These are phyloP conservation scores for Pristionchus arcanus DNA, from an alignment of 2,888 invertebrate genomes.

Conservation along the genomic window DNA sequence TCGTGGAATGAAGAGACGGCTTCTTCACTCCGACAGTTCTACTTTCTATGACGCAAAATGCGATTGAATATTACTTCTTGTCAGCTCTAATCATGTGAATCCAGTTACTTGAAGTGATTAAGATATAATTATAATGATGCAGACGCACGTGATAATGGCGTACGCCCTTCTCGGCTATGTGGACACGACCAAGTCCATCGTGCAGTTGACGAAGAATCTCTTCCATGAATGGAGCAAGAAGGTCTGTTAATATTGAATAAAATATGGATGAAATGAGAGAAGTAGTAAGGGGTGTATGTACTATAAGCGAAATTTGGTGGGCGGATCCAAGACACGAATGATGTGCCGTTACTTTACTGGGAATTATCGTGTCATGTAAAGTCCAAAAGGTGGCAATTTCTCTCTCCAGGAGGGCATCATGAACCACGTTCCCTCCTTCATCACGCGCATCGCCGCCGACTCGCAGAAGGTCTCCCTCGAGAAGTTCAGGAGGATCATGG, in stretches of 20 bases:
- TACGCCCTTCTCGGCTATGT: constrained; percentile 48
- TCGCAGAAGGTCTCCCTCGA: constrained; percentile 1
- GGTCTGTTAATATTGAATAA: background rate
- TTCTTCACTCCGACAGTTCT: too few species aligned
- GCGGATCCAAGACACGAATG: too few species aligned
- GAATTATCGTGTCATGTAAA: too few species aligned
- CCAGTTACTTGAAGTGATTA: background rate
- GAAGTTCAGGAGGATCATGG: constrained; percentile 48
- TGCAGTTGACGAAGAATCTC: constrained; percentile 24
- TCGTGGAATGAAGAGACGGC: too few species aligned
- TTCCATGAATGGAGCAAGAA: constrained; percentile 55
- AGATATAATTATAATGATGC: background rate
- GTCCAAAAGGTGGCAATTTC: too few species aligned
- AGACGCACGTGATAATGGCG: constrained; percentile 52
- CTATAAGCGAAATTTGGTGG: too few species aligned
- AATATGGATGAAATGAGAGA: background rate
- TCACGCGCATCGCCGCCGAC: constrained; percentile 46
- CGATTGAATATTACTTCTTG: too few species aligned
- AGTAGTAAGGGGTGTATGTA: too few species aligned
- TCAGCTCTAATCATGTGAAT: background rate
- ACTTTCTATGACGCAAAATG: too few species aligned
- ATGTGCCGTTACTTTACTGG: too few species aligned
- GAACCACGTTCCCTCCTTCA: constrained; percentile 54
- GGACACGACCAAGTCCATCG: constrained; percentile 34
- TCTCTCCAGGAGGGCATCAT: constrained; percentile 49